Evolutionary conservation across 2,113 vertebrate species (phyloP), one percentile per base, ranked within the genome.

Genomic region (Orthochromis indermauri): DNA sequence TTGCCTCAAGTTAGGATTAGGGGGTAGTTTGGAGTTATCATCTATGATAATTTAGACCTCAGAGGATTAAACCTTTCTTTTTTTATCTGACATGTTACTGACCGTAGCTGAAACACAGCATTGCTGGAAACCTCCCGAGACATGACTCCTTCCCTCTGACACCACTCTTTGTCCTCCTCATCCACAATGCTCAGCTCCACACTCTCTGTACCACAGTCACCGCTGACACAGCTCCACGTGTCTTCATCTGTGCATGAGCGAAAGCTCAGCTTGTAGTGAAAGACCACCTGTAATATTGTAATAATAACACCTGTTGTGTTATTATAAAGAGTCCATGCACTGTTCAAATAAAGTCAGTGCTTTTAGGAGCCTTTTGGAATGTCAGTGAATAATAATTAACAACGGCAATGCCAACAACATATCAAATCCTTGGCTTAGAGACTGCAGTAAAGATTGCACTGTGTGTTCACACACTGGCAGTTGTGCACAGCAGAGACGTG

Each of bases 401-500:
- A 40, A 12, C 35, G 21, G 35, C 35, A 68, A 68, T 68, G 7
- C 35, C 35, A 68, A 68, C 35, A 21, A 13, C 4, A 66, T 0
- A 37, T 37, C n/a, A n/a, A n/a, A n/a, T n/a, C n/a, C n/a, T n/a
- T n/a, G 35, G 66, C 35, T 71, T 42, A 10, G 35, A 16, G 5
- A 24, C 8, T 71, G n/a, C 35, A 71, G 66, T 71, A 71, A 24
- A 13, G 66, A 42, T 24, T 24, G 37, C 35, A 71, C 5, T 14
- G 33, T 37, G 11, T 1, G 33, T 13, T n/a, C 61, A 37, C 28
- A 63, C 10, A n/a, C 5, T 35, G 31, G 16, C 17, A 14, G 63
- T 0, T 0, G 66, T 21, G 12, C n/a, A 24, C 35, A 3, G 11
- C 35, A 71, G n/a, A 1, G 8, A 24, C 0, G 5, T 40, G 7